Conservation (phyloP, 2,113 vertebrate genomes). For the Salvator merianae region DNA sequence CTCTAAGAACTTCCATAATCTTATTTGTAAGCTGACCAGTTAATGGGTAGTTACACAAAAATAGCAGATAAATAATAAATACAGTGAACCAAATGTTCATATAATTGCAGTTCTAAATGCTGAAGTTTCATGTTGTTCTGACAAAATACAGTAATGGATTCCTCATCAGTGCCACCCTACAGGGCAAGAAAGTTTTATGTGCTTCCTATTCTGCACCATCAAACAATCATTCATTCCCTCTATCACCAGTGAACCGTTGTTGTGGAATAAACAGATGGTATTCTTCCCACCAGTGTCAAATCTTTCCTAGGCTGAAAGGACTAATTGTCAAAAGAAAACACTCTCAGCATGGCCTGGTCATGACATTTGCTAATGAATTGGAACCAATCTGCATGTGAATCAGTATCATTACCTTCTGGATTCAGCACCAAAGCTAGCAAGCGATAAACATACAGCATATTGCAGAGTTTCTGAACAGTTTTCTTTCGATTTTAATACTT, state of each 20-base stretch:
- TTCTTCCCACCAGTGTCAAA: not conserved
- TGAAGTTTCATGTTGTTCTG: not conserved
- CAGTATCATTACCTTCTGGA: conserved; percentile 1
- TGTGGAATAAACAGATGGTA: not conserved
- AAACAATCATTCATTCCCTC: not conserved
- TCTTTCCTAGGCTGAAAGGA: not conserved
- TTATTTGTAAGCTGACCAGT: too few species aligned
- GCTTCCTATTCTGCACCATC: not conserved
- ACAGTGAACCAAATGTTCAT: too few species aligned
- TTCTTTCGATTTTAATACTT: not conserved
- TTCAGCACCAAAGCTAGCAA: not conserved
- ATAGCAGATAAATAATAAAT: too few species aligned
- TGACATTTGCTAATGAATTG: not conserved
- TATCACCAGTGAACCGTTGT: not conserved
- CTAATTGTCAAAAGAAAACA: not conserved
- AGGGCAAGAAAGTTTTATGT: not conserved
- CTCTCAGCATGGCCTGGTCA: not conserved
- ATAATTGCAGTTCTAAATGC: too few species aligned
- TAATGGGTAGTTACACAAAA: too few species aligned
- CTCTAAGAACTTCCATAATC: too few species aligned
- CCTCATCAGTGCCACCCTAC: not conserved
- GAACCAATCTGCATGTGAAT: not conserved
- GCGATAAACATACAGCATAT: not conserved
- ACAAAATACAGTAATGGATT: not conserved
- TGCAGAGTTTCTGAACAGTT: too few species aligned